These are phyloP conservation scores for Zaprionus davidi DNA, from an alignment of 1,140 invertebrate species.

Conservation along the genomic window DNA sequence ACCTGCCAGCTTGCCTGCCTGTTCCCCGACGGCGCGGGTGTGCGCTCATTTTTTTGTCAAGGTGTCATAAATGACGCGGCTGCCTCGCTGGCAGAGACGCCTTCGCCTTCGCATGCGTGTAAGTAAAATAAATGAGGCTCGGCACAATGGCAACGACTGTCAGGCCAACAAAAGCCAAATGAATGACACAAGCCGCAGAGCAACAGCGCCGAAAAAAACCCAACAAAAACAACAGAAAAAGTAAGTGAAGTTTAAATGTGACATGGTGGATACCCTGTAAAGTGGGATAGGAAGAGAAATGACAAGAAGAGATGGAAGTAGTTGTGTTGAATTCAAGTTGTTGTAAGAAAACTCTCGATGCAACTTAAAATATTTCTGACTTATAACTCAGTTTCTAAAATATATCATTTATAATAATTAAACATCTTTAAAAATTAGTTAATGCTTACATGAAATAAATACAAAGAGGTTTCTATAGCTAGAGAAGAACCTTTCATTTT, in stretches of 20 bases:
- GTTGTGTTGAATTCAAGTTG: too few relatives aligned
- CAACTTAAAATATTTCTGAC: neutral
- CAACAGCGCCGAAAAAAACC: slow-evolving; percentile 51
- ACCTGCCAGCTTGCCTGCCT: neutral
- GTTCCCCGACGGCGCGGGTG: slow-evolving; percentile 6
- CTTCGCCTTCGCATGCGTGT: slow-evolving; percentile 62
- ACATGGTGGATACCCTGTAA: slow-evolving; percentile 11
- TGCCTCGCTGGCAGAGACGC: slow-evolving; percentile 42
- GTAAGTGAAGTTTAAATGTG: neutral
- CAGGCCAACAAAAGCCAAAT: slow-evolving; percentile 74
- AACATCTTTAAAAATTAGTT: neutral
- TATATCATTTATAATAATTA: too few relatives aligned
- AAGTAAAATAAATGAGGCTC: slow-evolving; percentile 82
- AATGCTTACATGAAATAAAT: too few relatives aligned
- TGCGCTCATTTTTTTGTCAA: slow-evolving; percentile 80
- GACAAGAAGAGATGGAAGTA: neutral
- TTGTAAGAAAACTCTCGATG: too few relatives aligned
- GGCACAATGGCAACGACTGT: slow-evolving; percentile 64
- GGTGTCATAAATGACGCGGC: slow-evolving; percentile 79
- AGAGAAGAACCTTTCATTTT: too few relatives aligned
- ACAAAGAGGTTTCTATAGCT: too few relatives aligned
- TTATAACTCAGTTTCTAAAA: too few relatives aligned
- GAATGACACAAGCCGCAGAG: slow-evolving; percentile 77
- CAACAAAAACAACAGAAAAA: slow-evolving; percentile 4
- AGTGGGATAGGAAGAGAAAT: too few relatives aligned